Base-by-base conservation (phyloP, 2,113 vertebrate genomes). In the Corythoichthys haematopterus region DNA sequence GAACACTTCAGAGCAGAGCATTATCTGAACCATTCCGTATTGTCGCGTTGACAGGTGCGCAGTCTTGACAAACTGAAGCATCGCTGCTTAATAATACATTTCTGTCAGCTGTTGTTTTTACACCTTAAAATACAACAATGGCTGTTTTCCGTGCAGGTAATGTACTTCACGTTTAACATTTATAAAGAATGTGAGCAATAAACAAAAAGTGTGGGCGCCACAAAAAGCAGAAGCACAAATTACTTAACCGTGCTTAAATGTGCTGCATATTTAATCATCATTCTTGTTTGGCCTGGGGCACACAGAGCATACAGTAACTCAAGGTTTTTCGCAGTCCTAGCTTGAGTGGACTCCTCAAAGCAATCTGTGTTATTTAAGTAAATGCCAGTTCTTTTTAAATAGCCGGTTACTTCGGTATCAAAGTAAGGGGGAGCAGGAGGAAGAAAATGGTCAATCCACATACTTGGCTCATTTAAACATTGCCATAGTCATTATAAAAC, bases 381-480 rank as follows among this genome's bases (percentile, higher is more conserved):
- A 88, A 88, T 87, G 84, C 76, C 86, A 87, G 45, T 74, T 73
- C 69, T 14, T 69, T 76, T 87, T 65, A 72, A 80, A 67, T 71
- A 79, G 70, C 75, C 50, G 52, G 63, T 69, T 79, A 81, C 69
- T 66, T 76, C 69, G 70, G 53, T 35, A 38, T 65, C 64, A 43
- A 68, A 77, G 53, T 37, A 43, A 43, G 9, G 40, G n/a, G 33
- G 64, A 68, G 43, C 57, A 33, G 68, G 20, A 33, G 40, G 72
- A 65, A 43, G 64, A 2, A 33, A 62, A 12, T 43, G 40, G 71
- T 66, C 51, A 70, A 45, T 28, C 6, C 38, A 28, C 33, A 57
- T 36, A 36, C 33, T 35, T 6, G 28, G n/a, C 3, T 55, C 1
- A 5, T 28, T 55, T 33, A 33, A 11, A 55, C 33, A 33, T 55